Conservation (phyloP, 2,113 vertebrate genomes). For the Pygoscelis antarcticus region DNA sequence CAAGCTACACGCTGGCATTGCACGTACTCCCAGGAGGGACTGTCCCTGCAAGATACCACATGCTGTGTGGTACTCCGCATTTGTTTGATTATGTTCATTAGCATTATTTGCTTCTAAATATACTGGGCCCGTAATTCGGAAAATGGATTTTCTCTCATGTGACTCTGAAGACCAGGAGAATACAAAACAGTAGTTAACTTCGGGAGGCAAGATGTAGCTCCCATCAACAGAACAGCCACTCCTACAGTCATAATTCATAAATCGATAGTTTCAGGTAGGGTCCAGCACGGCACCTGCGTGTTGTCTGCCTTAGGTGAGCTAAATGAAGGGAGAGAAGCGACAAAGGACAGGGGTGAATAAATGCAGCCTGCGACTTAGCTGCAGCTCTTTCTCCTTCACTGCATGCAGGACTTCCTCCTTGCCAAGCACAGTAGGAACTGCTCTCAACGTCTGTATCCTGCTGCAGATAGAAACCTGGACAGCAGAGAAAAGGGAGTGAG, state of each 20-base stretch:
- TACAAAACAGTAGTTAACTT: neutral
- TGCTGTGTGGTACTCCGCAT: neutral
- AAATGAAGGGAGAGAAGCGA: neutral
- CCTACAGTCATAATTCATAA: neutral
- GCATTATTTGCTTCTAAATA: neutral
- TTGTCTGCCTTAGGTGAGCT: neutral
- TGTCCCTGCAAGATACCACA: neutral
- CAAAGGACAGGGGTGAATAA: neutral
- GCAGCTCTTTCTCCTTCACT: neutral
- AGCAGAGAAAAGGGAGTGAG: neutral
- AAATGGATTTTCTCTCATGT: constrained; percentile 28
- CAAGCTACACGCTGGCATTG: too few relatives aligned
- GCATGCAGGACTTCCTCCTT: neutral
- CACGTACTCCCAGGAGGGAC: neutral
- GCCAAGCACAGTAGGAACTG: neutral
- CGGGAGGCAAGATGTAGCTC: neutral
- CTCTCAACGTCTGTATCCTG: neutral
- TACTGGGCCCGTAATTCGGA: neutral
- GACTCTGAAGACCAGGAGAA: neutral
- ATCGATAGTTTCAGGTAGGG: neutral
- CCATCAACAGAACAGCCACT: neutral
- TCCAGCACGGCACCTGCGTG: neutral
- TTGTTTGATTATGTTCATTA: neutral
- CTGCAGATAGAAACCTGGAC: neutral
- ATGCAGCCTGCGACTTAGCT: neutral